Conservation (phyloP, 2,113 vertebrate genomes). For the Macroglossus sobrinus region DNA sequence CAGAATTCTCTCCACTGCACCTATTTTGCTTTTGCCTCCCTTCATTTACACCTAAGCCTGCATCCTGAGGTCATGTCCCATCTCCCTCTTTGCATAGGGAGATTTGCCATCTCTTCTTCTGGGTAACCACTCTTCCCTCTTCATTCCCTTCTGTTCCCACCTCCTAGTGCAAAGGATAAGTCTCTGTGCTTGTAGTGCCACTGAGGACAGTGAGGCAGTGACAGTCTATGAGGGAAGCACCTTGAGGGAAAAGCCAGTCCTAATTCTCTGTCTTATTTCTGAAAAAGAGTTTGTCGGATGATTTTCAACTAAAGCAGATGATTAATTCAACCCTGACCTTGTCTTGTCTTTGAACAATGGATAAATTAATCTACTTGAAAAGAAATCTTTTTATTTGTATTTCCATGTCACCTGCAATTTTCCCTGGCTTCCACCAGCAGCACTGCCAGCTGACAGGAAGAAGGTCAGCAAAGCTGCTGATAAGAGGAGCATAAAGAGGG, state of each 20-base stretch:
- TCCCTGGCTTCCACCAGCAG: slow-evolving; percentile 32
- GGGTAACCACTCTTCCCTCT: not conserved
- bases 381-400: slow-evolving; percentile 51
- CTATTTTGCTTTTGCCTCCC: not conserved
- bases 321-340: slow-evolving; percentile 45
- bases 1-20: not conserved
- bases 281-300: slow-evolving; percentile 16
- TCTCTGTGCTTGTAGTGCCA: not conserved
- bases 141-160: not conserved
- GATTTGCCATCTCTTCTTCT: not conserved
- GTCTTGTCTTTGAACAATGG: slow-evolving; percentile 59
- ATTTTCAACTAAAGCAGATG: slow-evolving; percentile 45
- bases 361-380: slow-evolving; percentile 53
- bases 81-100: not conserved
- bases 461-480: slow-evolving; percentile 54
- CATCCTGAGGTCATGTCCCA: not conserved
- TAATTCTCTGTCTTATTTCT: not conserved
- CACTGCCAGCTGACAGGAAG: slow-evolving; percentile 57
- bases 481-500: slow-evolving; percentile 64
- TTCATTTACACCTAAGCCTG: not conserved
- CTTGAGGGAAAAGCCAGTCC: not conserved
- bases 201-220: not conserved
- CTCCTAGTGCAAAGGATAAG: not conserved
- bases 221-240: not conserved
- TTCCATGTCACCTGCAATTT: slow-evolving; percentile 70